Base-by-base conservation (phyloP, 2,888 invertebrate genomes). In the Ptychoptera albimana region DNA sequence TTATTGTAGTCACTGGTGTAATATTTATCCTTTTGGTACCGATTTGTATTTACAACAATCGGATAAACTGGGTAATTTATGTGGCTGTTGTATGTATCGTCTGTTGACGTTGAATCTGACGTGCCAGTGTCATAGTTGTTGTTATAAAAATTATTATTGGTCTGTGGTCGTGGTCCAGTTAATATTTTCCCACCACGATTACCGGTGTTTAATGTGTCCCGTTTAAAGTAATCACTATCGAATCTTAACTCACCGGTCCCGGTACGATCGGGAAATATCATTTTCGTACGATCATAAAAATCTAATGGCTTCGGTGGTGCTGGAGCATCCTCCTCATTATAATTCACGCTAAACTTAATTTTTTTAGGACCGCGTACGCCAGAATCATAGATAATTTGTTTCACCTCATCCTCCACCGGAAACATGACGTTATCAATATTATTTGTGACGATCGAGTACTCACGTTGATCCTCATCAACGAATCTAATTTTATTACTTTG, bases 211-310 rank as follows among this genome's bases (percentile, higher is more conserved):
- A 45, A 46, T 44, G 37, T 51, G 35, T 40, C 38, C 10, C 16
- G 39, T 16, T 50, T 29, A 43, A 60, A 53, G 49, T 59, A 55
- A 30, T 61, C 55, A 31, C 57, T 60, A 55, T 69, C 68, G 46
- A 70, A 60, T 52, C 64, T 62, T 37, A 72, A 55, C 52, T 71
- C 64, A 35, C 69, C 71, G 3, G 70, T 71, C 41, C 70, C 70
- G 31, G 69, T 70, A 46, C 73, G 63, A 52, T 69, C 69, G 4
- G 73, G 72, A 51, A 72, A 73, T 39, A 70, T 63, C 49, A 67
- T 62, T 44, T 59, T 54, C 11, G 34, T 35, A 12, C n/a, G 29
- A 16, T 43, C 37, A 14, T 43, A 43, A 29, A 37, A 37, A 30
- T 37, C 11, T 29, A 43, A 14, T 14, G 43, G 43, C 13, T 15